These are phyloP conservation scores for Zele albiditarsus DNA, from an alignment of 2,888 invertebrate genomes.

Conservation along the genomic window DNA sequence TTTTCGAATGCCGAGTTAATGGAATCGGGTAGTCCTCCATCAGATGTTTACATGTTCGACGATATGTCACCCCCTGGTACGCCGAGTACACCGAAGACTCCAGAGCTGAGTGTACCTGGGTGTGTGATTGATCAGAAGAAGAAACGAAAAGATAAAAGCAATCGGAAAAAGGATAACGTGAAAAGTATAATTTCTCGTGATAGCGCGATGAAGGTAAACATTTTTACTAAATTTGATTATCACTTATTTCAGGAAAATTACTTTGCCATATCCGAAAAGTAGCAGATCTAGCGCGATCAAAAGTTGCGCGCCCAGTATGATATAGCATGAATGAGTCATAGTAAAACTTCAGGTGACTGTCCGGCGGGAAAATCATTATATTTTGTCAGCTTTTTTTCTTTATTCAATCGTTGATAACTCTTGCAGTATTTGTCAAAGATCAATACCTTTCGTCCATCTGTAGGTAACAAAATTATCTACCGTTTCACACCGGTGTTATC, in stretches of 20 bases:
- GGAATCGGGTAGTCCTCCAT: slow-evolving; percentile 68
- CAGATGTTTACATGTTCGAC: slow-evolving; percentile 71
- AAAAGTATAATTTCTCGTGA: slow-evolving; percentile 64
- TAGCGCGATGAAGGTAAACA: slow-evolving; percentile 65
- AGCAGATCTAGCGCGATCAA: too few species aligned
- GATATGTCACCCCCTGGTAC: slow-evolving; percentile 75
- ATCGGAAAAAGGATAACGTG: slow-evolving; percentile 73
- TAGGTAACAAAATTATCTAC: too few species aligned
- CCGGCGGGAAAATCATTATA: too few species aligned
- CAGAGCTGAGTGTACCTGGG: slow-evolving; percentile 76
- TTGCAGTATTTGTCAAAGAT: too few species aligned
- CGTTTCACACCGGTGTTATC: too few species aligned
- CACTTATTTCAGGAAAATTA: not conserved
- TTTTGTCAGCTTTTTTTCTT: too few species aligned
- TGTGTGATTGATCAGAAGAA: slow-evolving; percentile 67
- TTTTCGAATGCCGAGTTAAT: slow-evolving; percentile 54
- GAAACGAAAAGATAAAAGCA: slow-evolving; percentile 77
- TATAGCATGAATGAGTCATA: too few species aligned
- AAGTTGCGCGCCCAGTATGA: too few species aligned
- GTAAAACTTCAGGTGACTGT: too few species aligned
- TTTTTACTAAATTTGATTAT: not conserved
- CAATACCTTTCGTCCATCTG: too few species aligned
- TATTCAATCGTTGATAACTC: too few species aligned
- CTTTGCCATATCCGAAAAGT: too few species aligned
- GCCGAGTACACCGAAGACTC: slow-evolving; percentile 76